Base-by-base conservation (phyloP, 2,888 invertebrate species). In the Thecocarcelia acutangulata region DNA sequence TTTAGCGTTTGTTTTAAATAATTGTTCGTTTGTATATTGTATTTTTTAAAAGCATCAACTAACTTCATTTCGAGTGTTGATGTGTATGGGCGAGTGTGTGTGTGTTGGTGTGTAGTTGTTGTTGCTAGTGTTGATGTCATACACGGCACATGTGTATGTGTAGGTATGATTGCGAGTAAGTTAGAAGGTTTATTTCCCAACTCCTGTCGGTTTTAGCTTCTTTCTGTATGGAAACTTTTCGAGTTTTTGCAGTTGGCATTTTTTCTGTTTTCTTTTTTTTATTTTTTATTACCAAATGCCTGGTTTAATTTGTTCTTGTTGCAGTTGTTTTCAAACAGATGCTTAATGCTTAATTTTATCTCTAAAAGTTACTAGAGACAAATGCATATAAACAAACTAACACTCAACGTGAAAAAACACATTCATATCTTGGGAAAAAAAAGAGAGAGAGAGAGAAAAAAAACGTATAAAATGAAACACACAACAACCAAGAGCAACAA, bases 311-410 rank as follows among this genome's bases (percentile, higher is more conserved):
- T 46, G 24, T 48, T 69, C 37, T 54, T 68, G 37, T 70, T 72
- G 54, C 6, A 58, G 76, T 85, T 86, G 85, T 84, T 42, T 87
- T 85, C 83, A 66, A 78, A 52, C 64, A 88, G 87, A 85, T 87
- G 86, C 87, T 85, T 87, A 86, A 87, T 88, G 87, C 84, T 87
- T 85, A 86, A 86, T 85, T 87, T 87, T 86, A 87, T 33, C 33
- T 87, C 84, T 78, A 66, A 78, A 66, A 78, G 42, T 58, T 66
- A 52, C 46, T 46, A 17, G 46, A 54, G 33, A 70, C 21, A 46
- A 48, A 63, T 37, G 64, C 40, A 37, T 24, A 56, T 54, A 44
- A 54, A 64, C 64, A 75, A 40, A 40, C 58, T 21, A 24, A 66
- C 46, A 54, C 24, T 48, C 19, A 46, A 33, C 15, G 21, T 40